These are phyloP conservation scores for Salminus brasiliensis DNA, from an alignment of 2,113 vertebrate genomes.

Conservation along the genomic window DNA sequence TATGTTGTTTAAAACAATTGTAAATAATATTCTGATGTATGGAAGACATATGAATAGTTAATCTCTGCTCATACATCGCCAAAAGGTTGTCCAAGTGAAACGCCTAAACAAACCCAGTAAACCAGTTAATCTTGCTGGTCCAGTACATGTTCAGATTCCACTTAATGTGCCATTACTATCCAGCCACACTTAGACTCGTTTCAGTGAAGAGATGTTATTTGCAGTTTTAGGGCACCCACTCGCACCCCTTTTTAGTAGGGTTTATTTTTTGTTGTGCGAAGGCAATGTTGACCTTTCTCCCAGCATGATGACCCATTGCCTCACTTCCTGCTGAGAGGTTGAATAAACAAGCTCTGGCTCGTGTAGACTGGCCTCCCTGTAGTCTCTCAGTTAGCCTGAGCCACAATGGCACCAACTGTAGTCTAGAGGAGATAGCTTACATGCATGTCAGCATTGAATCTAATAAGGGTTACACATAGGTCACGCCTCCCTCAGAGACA, in stretches of 20 bases:
- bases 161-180: background rate
- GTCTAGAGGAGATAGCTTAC: constrained; percentile 29
- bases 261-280: constrained; percentile 25
- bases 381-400: constrained; percentile 6
- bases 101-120: background rate
- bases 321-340: constrained; percentile 46
- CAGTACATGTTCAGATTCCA: background rate
- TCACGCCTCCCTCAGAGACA: constrained; percentile 39
- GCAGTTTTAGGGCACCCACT: background rate
- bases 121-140: background rate
- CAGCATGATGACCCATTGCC: constrained; percentile 37
- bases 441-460: constrained; percentile 4
- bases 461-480: constrained; percentile 47
- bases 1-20: no score
- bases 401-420: constrained; percentile 57
- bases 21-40: no score
- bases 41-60: background rate
- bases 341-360: constrained; percentile 47
- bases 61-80: background rate
- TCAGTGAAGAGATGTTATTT: background rate
- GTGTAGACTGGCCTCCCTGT: constrained; percentile 1
- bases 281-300: constrained; percentile 8
- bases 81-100: background rate
- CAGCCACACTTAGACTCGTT: background rate
- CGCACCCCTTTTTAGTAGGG: background rate